Evolutionary conservation across 2,888 invertebrate species (phyloP), one percentile per base, ranked within the genome.

Genomic region (Serrognathus titanus): DNA sequence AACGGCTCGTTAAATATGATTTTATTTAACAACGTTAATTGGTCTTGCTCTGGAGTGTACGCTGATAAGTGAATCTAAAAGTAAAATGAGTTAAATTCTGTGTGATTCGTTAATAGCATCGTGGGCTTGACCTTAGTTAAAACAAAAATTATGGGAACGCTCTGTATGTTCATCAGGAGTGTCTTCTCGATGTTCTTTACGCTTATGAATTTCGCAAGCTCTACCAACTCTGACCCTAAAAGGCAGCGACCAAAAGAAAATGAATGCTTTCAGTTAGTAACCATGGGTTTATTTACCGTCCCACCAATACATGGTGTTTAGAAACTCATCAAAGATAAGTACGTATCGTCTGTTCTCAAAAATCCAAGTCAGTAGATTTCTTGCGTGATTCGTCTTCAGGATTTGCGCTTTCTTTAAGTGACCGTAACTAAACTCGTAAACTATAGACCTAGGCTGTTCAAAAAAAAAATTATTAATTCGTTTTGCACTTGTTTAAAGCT

Each of bases 321-420:
- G 57, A 50, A 50, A 46, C 50, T 63, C 55, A 38, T 62, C 58
- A 51, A 66, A 69, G 45, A 70, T 63, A 24, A 66, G 51, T 7
- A 72, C 51, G 58, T 65, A 66, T n/a, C 55, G 56, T 46, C 61
- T 51, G 48, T 63, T 54, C 41, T 60, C 43, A 41, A 59, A 57
- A 6, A 20, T 47, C 47, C 67, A 70, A n/a, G 59, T 58, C 10
- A 65, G 49, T 31, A 68, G 51, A 39, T 65, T 48, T 38, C 51
- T 48, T 7, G 64, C 58, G 36, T 62, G 49, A 8, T 59, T 46
- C 6, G 62, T 59, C 24, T 56, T 37, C 4, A 71, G 12, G 41
- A 66, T 55, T 51, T 71, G 71, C 48, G 68, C 58, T 66, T 69
- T 71, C 43, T 35, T 65, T n/a, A 70, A 47, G 43, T 60, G 61